Conservation (phyloP, 1,140 invertebrate genomes). For the Procambarus virginalis region DNA sequence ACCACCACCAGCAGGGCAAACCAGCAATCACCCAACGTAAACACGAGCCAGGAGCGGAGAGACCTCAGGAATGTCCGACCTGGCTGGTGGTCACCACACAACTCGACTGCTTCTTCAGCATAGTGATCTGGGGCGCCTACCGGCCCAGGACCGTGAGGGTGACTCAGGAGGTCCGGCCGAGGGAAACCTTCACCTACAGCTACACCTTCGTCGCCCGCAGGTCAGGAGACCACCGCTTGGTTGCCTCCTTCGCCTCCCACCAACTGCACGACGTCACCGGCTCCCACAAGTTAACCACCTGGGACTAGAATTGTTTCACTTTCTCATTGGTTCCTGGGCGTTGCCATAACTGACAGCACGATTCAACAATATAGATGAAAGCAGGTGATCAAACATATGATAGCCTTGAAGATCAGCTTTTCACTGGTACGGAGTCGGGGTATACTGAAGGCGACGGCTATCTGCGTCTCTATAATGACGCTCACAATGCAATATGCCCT, state of each 20-base stretch:
- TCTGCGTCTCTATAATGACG: background rate
- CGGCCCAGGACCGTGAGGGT: constrained; percentile 59
- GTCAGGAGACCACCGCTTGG: constrained; percentile 71
- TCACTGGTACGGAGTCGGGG: too few species aligned
- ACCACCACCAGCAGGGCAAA: too few species aligned
- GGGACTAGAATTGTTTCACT: constrained; percentile 27
- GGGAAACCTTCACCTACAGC: constrained; percentile 71
- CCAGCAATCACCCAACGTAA: too few species aligned
- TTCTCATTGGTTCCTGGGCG: too few species aligned
- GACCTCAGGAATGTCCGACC: too few species aligned
- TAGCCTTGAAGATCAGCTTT: too few species aligned
- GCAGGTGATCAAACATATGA: too few species aligned
- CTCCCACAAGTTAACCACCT: constrained; percentile 73
- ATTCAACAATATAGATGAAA: too few species aligned
- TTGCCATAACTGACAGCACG: too few species aligned
- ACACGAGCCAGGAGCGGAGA: too few species aligned
- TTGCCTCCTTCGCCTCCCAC: constrained; percentile 72
- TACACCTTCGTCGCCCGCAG: constrained; percentile 71
- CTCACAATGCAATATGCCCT: background rate
- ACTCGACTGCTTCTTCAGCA: constrained; percentile 63
- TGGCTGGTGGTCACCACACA: too few species aligned
- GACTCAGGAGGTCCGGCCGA: constrained; percentile 71
- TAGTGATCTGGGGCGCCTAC: constrained; percentile 58
- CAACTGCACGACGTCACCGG: constrained; percentile 72
- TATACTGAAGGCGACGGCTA: too few species aligned